These are phyloP conservation scores for Colossoma macropomum DNA, from an alignment of 2,113 vertebrate species.

Conservation along the genomic window DNA sequence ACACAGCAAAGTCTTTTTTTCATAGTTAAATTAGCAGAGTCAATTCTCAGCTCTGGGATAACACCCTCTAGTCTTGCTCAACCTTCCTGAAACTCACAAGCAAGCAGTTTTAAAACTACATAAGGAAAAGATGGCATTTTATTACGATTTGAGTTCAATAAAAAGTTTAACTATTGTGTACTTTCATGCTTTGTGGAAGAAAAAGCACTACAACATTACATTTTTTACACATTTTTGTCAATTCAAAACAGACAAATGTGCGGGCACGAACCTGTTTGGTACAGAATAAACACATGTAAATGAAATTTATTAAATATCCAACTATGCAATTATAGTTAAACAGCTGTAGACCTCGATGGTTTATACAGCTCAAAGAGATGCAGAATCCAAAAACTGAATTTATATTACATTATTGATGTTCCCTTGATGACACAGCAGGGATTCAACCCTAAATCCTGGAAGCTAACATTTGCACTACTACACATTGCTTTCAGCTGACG, in stretches of 20 bases:
- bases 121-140: too few relatives aligned
- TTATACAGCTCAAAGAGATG: not conserved
- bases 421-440: not conserved
- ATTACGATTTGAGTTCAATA: too few relatives aligned
- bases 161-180: too few relatives aligned
- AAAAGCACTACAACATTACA: too few relatives aligned
- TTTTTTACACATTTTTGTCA: too few relatives aligned
- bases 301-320: too few relatives aligned
- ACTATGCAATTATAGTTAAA: too few relatives aligned
- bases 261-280: too few relatives aligned
- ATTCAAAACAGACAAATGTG: too few relatives aligned
- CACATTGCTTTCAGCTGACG: not conserved
- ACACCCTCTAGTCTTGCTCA: not conserved
- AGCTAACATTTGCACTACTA: not conserved
- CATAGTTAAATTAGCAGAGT: not conserved
- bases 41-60: not conserved
- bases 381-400: not conserved
- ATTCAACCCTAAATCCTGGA: not conserved
- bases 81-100: not conserved
- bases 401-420: not conserved
- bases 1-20: constrained; percentile 49
- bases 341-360: too few relatives aligned
- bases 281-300: too few relatives aligned
- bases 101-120: not conserved
- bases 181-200: too few relatives aligned